These are phyloP conservation scores for Sciurus niger DNA, from an alignment of 2,113 vertebrate species.

Conservation along the genomic window DNA sequence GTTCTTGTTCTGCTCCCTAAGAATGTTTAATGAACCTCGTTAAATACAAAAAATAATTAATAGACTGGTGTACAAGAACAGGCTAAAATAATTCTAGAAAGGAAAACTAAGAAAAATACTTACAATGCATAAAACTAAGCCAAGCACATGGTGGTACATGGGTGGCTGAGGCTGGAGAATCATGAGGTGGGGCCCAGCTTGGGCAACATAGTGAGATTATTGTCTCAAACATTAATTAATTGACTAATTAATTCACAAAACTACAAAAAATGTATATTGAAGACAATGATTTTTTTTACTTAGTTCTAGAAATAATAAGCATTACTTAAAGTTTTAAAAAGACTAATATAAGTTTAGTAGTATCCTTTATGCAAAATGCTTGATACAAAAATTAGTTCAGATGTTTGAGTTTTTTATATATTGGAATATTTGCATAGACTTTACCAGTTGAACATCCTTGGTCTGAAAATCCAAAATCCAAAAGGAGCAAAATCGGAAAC, in stretches of 20 bases:
- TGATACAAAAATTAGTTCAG: neutral
- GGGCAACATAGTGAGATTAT: too few relatives aligned
- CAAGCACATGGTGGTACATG: too few relatives aligned
- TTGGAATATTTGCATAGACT: neutral
- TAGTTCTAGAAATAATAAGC: conserved; percentile 28
- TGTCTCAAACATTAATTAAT: too few relatives aligned
- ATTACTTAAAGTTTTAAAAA: conserved; percentile 41
- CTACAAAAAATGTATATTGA: neutral
- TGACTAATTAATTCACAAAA: neutral
- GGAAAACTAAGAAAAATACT: neutral
- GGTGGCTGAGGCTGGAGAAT: too few relatives aligned
- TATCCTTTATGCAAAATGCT: neutral
- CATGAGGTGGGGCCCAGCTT: too few relatives aligned
- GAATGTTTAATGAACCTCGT: neutral
- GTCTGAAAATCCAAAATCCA: neutral
- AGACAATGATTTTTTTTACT: neutral
- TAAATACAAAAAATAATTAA: neutral
- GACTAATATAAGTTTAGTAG: neutral
- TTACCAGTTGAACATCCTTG: neutral
- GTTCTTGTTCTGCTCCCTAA: neutral
- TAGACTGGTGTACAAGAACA: neutral
- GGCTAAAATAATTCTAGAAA: neutral
- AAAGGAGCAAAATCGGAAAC: neutral
- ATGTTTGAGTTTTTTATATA: neutral
- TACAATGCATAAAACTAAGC: neutral